These are phyloP conservation scores for Verasper variegatus DNA, from an alignment of 2,113 vertebrate genomes.

Conservation along the genomic window DNA sequence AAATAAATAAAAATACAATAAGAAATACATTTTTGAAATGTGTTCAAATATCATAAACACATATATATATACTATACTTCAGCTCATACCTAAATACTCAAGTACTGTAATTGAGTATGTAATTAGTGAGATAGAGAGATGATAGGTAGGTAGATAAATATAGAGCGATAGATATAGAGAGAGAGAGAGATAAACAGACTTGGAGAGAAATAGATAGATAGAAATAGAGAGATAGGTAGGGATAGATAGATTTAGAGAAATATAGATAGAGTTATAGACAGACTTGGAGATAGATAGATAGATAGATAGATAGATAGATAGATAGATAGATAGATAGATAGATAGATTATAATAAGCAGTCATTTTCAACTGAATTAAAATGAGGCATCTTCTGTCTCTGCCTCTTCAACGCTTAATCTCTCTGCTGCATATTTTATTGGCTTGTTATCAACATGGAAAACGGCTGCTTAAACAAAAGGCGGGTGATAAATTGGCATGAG, in stretches of 20 bases:
- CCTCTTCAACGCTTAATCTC: constrained; percentile 43
- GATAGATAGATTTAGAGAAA: not conserved
- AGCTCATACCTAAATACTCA: too few species aligned
- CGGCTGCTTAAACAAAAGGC: constrained; percentile 72
- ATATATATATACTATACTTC: too few species aligned
- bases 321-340: not conserved
- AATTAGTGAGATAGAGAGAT: constrained; percentile 7
- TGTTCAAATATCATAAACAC: too few species aligned
- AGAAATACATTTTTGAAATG: too few species aligned
- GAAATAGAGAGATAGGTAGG: not conserved
- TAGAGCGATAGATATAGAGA: too few species aligned
- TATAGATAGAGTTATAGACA: not conserved
- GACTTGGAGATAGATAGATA: not conserved
- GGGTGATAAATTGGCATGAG: constrained; percentile 76
- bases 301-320: not conserved
- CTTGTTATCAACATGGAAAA: constrained; percentile 63
- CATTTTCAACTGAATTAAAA: constrained; percentile 12
- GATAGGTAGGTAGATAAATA: not conserved
- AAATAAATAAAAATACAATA: too few species aligned
- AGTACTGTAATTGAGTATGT: too few species aligned
- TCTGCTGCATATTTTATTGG: constrained; percentile 38
- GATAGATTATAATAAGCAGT: not conserved
- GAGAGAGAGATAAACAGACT: not conserved
- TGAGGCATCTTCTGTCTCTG: constrained; percentile 5
- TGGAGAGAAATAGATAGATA: not conserved